phyloP scores from a whole-genome alignment of 30 jellyfish, hydroid and myxozoan species.

The Hydractinia echinata region DNA sequence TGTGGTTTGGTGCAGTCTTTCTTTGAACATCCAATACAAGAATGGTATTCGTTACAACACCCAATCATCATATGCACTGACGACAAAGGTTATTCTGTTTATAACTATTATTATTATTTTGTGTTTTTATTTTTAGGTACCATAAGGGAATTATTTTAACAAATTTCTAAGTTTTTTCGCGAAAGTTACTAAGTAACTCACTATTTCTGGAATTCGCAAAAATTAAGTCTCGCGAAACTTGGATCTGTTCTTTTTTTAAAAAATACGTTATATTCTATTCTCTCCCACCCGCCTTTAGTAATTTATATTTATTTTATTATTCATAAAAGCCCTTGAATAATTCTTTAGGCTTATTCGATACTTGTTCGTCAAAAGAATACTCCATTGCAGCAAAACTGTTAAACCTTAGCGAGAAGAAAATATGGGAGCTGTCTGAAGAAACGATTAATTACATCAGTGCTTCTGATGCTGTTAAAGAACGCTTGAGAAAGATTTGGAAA shows the following conservation, averaged over 20 bases:
- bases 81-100: constrained; percentile 61
- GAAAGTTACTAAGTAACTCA: too few relatives aligned
- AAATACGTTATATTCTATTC: too few relatives aligned
- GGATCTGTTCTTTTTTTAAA: too few relatives aligned
- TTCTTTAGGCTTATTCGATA: constrained; percentile 1
- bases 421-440: background rate
- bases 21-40: constrained; percentile 41
- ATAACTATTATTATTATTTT: background rate
- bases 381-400: background rate
- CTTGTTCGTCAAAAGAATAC: background rate
- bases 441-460: constrained; percentile 1
- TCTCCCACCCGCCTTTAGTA: too few relatives aligned
- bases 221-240: too few relatives aligned
- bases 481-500: background rate
- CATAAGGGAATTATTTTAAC: too few relatives aligned
- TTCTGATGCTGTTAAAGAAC: background rate
- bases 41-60: constrained; percentile 33
- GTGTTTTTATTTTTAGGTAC: too few relatives aligned
- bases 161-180: too few relatives aligned
- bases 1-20: constrained; percentile 42
- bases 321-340: too few relatives aligned
- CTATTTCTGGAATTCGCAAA: too few relatives aligned
- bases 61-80: constrained; percentile 68
- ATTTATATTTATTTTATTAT: too few relatives aligned
- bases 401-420: background rate